Base-by-base conservation (phyloP, 2,113 vertebrate genomes). In the Tauraco erythrolophus region DNA sequence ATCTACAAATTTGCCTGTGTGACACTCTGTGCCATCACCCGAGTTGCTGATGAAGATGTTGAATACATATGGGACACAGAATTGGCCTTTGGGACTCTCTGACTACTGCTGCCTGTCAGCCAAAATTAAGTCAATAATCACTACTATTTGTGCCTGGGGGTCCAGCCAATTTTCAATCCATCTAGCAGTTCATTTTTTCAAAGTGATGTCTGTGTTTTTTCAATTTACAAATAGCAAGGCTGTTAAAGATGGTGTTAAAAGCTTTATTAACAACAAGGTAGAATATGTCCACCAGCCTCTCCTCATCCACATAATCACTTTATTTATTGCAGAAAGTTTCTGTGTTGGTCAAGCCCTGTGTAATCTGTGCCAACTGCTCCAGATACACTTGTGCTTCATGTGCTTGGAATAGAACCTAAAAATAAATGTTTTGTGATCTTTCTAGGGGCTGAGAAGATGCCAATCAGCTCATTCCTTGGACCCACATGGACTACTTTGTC, bases 71-170 rank as follows among this genome's bases (percentile, higher is more conserved):
- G 10, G 18, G n/a, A 6, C 13, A 79, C 31, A 92, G 60, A 64
- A 77, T 13, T 71, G 8, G 7, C 4, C 12, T 53, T 61, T 71
- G 37, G 11, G 37, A 43, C 4, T 4, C 41, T 88, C 37, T 89
- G 37, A 71, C 48, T 64, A 17, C 11, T 70, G 23, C 45, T 84
- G 19, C 2, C 33, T 75, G 8, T 51, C 21, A 66, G 51, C 11
- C 33, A 92, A 88, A 92, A 75, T 30, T 6, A 48, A 88, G 61
- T 11, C 28, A 79, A 30, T 70, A 74, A 27, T 66, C 18, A 48
- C n/a, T 57, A 23, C 2, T 57, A 19, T 43, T 78, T 65, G 18
- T 70, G 23, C 6, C 21, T 86, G 65, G 11, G 0, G 0, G 16
- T 54, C 16, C 5, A 75, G 43, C 3, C 31, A 61, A 43, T 57